Evolutionary conservation across 1,140 invertebrate species (phyloP), one percentile per base, ranked within the genome.

Genomic region (Scaptomyza hsui): DNA sequence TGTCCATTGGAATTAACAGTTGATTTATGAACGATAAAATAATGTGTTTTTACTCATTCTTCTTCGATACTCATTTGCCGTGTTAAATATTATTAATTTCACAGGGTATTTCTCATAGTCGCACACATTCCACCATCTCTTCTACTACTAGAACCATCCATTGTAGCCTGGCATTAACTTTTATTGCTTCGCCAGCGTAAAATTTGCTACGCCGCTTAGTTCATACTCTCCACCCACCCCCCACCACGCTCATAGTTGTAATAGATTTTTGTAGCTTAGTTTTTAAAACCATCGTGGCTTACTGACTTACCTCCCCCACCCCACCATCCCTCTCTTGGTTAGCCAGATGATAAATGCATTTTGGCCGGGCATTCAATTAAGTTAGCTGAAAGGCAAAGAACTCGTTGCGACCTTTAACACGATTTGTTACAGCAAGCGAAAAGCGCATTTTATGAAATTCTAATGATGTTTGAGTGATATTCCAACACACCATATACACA

Each of bases 211-310:
- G 69, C 73, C 61, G 73, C 77, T 86, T 86, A 68, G 77, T 55
- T 72, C 15, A 42, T 61, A 26, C 21, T 55, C 4, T 1, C 9
- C 1, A 3, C 3, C 0, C 32, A n/a, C 12, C n/a, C 32, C 57
- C 1, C 62, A n/a, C 4, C 16, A 1, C 13, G 15, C 4, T 16
- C 21, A 51, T 57, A 53, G 42, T 42, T 62, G 55, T 75, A 82
- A 82, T 82, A 82, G 80, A 82, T 78, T 79, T 78, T 68, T 51
- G 29, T 52, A 59, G 79, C 80, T 83, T 79, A 82, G 75, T 68
- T 78, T 74, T 59, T 29, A 52, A 75, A 67, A 41, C 42, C 52
- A 64, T 41, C 45, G 53, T 63, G 56, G 47, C 78, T 70, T 74
- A 69, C 56, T 51, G 29, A 18, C 61, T 37, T n/a, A 16, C 12